phyloP scores from a whole-genome alignment of 2,113 vertebrate genomes.

The Ptilonorhynchus violaceus region DNA sequence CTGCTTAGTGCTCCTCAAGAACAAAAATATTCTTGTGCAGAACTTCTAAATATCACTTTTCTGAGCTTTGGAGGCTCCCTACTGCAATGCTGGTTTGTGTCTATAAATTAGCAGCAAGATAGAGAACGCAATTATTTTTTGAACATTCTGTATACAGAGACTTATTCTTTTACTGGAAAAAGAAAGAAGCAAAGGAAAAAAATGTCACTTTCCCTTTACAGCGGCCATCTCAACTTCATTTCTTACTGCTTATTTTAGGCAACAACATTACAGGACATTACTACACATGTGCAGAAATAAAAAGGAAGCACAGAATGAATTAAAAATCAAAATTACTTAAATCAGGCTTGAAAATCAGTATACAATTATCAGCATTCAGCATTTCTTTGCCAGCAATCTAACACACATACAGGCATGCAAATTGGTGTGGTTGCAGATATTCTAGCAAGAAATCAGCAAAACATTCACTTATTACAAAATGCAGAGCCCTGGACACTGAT shows the following conservation, averaged over 20 bases:
- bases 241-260: slow-evolving; percentile 58
- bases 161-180: background rate
- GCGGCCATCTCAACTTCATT: slow-evolving; percentile 25
- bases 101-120: background rate
- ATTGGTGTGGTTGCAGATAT: slow-evolving; percentile 53
- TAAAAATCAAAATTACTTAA: slow-evolving; percentile 67
- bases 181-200: background rate
- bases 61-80: background rate
- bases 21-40: background rate
- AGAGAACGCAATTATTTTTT: background rate
- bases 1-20: background rate
- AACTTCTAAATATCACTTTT: background rate
- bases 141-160: background rate
- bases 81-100: background rate
- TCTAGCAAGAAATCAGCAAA: slow-evolving; percentile 54
- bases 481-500: slow-evolving; percentile 37
- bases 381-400: slow-evolving; percentile 66
- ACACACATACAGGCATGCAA: slow-evolving; percentile 58
- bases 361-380: slow-evolving; percentile 61
- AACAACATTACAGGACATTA: slow-evolving; percentile 57
- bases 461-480: slow-evolving; percentile 57
- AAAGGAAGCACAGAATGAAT: slow-evolving; percentile 60
- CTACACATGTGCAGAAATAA: slow-evolving; percentile 63
- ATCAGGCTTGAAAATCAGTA: slow-evolving; percentile 59
- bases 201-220: slow-evolving; percentile 31